A percentile compares a stretch with the other conserved stretches of the same genome.
phyloP scores from a whole-genome alignment of 2,888 invertebrate species.

The Carterocephalus palaemon region DNA sequence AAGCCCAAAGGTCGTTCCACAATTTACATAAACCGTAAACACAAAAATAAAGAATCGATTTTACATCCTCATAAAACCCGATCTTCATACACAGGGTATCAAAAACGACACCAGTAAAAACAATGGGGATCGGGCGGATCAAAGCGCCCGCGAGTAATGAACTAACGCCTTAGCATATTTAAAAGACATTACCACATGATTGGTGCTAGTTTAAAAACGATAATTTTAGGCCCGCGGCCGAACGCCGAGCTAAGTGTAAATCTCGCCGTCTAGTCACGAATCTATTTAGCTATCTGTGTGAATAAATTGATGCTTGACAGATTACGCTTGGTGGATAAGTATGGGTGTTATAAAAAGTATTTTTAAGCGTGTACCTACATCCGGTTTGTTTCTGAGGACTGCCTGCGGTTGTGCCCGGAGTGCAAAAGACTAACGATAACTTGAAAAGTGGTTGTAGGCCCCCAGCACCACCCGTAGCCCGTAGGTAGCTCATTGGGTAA shows the following conservation, averaged over 20 bases:
- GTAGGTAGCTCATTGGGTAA: no score
- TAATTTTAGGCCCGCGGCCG: conserved; percentile 44
- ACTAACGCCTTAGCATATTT: conserved; percentile 48
- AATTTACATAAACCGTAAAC: no score
- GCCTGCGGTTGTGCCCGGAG: no score
- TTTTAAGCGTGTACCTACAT: neutral
- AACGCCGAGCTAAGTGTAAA: conserved; percentile 9
- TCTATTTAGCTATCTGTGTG: conserved; percentile 27
- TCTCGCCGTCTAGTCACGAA: conserved; percentile 19
- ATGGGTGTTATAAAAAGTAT: conserved; percentile 14
- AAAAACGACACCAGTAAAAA: conserved; percentile 19
- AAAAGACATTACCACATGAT: conserved; percentile 55
- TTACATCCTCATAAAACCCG: no score
- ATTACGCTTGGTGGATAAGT: conserved; percentile 18
- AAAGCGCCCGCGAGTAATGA: conserved; percentile 48
- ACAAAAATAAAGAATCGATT: no score
- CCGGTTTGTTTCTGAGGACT: no score
- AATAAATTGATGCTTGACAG: conserved; percentile 24
- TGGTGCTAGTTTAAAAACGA: conserved; percentile 58
- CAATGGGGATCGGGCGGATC: conserved; percentile 32
- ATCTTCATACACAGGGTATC: conserved; percentile 7
- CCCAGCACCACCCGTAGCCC: no score
- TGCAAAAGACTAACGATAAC: no score
- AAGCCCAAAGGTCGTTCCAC: no score
- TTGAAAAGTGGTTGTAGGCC: no score